These are phyloP conservation scores for Pimpla rufipes DNA, from an alignment of 2,888 invertebrate species.

Conservation along the genomic window DNA sequence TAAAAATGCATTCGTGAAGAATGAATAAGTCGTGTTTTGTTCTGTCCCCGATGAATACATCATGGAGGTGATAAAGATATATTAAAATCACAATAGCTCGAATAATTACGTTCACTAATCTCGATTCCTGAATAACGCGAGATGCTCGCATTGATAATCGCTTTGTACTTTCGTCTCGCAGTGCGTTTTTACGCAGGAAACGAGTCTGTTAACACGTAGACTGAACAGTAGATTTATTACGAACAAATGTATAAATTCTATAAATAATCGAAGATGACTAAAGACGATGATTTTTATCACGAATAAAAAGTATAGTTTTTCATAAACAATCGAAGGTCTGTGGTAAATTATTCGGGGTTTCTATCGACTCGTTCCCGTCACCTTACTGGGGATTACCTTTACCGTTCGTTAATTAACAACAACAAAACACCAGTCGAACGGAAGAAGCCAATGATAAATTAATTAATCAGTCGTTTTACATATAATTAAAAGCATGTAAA, in stretches of 20 bases:
- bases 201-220: constrained; percentile 16
- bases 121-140: neutral
- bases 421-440: constrained; percentile 37
- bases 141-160: neutral
- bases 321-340: constrained; percentile 40
- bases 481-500: constrained; percentile 60
- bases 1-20: neutral
- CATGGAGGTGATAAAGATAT: too few species aligned
- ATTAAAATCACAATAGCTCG: too few species aligned
- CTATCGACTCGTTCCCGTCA: constrained; percentile 20
- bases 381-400: neutral
- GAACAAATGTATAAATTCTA: constrained; percentile 64
- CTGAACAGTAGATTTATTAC: constrained; percentile 62
- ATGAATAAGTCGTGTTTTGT: neutral
- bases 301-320: constrained; percentile 49
- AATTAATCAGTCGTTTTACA: constrained; percentile 64
- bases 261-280: constrained; percentile 44
- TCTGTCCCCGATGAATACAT: neutral
- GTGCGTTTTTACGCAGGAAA: neutral
- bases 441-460: constrained; percentile 49
- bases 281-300: constrained; percentile 22
- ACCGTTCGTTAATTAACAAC: neutral
- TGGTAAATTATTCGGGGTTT: constrained; percentile 45
- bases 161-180: neutral
- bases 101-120: too few species aligned